phyloP scores from a whole-genome alignment of 2,888 invertebrate species.

The Poecilus cupreus region DNA sequence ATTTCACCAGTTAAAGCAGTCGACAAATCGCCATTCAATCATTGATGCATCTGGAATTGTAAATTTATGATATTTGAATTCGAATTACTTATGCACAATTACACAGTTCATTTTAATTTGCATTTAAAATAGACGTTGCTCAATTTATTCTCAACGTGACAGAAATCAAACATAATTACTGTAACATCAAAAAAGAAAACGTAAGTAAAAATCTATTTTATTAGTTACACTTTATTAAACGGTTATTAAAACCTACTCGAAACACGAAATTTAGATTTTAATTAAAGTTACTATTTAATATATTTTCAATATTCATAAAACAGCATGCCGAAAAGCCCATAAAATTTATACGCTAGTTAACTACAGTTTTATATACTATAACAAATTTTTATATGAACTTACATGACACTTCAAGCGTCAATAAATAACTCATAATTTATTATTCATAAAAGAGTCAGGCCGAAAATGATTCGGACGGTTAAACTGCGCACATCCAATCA shows the following conservation, averaged over 20 bases:
- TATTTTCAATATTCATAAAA: neutral
- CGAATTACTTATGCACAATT: conserved; percentile 41
- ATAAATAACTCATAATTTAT: conserved; percentile 37
- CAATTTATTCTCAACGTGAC: conserved; percentile 17
- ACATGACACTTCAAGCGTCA: neutral
- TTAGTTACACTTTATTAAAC: no score
- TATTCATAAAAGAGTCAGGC: conserved; percentile 18
- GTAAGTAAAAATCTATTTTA: neutral
- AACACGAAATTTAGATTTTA: neutral
- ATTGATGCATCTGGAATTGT: conserved; percentile 42
- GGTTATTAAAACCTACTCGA: no score
- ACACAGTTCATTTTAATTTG: conserved; percentile 34
- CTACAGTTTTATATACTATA: conserved; percentile 11
- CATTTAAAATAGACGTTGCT: conserved; percentile 28
- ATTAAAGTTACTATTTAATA: conserved; percentile 20
- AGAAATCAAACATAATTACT: conserved; percentile 20
- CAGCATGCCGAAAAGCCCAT: neutral
- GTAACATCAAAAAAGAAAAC: neutral
- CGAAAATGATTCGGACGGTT: conserved; percentile 15
- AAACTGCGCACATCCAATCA: conserved; percentile 3
- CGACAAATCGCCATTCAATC: conserved; percentile 46
- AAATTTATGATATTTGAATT: conserved; percentile 45
- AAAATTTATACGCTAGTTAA: conserved; percentile 20
- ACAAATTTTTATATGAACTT: conserved; percentile 5
- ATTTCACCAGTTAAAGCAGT: conserved; percentile 42